Evolutionary conservation across 1,140 invertebrate species (phyloP), one percentile per base, ranked within the genome.

Genomic region (Macrocentrus cingulum): DNA sequence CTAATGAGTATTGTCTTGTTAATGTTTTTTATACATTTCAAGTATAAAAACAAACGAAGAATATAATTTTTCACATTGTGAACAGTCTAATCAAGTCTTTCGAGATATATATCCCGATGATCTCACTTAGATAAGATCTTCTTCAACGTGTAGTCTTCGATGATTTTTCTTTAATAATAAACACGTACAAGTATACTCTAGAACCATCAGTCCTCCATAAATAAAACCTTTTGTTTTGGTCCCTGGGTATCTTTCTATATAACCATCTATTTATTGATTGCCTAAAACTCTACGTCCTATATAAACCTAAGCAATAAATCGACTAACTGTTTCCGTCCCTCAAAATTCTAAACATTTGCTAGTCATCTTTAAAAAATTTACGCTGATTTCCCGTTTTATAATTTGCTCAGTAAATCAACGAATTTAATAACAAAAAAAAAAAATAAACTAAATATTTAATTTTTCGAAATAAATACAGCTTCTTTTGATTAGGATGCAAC

Each of bases 101-200:
- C 46, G 25, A 8, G 13, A n/a, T n/a, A n/a, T n/a, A n/a, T n/a
- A n/a, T n/a, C 7, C 13, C 22, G 22, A 9, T 34, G 5, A 20
- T 7, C n/a, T 13, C 45, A 53, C 2, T 16, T 19, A 19, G 52
- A 59, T 60, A 42, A 34, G 56, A 51, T 56, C 48, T 39, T 58
- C 61, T 66, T 59, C 25, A 65, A 69, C 49, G 62, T 49, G 34
- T 58, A 64, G 56, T 62, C 63, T 68, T 65, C 55, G 59, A 67
- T 60, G 25, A 45, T 37, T 61, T 61, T 69, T n/a, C n/a, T n/a
- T n/a, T n/a, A n/a, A n/a, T n/a, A n/a, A 36, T 41, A 69, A 68
- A 67, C 63, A 66, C 23, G 61, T 72, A 74, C 69, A 71, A 74
- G 62, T 71, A 74, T 72, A 69, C 66, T 68, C 72, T 76, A 76